Base-by-base conservation (phyloP, 2,113 vertebrate species). In the Passer montanus region DNA sequence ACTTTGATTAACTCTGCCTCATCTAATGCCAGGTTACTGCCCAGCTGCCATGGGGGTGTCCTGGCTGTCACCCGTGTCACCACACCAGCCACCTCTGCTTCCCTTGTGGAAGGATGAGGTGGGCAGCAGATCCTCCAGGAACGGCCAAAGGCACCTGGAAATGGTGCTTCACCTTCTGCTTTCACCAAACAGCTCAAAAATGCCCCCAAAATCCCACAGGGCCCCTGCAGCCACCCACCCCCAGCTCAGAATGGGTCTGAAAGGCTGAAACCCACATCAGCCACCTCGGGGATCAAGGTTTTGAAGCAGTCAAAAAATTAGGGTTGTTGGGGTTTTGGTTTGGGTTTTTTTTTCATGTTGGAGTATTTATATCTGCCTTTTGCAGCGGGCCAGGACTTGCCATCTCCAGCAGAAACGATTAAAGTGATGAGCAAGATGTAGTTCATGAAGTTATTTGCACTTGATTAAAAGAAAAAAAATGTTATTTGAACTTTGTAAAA, bases 361-460 rank as follows among this genome's bases (percentile, higher is more conserved):
- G 96, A 93, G 70, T 97, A 95, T 91, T 98, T 98, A 93, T 98
- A 96, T 90, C 84, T 95, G 96, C 94, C 96, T 96, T 97, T 96
- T 90, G 94, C 97, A 92, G 93, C 59, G 9, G 94, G 95, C 93
- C 91, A 39, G 15, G 18, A 87, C 87, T 84, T 74, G 93, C 80
- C 96, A 92, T 91, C 96, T 93, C 89, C 87, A 96, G 94, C 93
- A 95, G 88, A 67, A 95, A 84, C 3, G 8, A 95, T 91, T 90
- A 91, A 95, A 97, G 92, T 77, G 93, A 92, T 74, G 95, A 84
- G 77, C 72, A 94, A 94, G 97, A 98, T 97, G 98, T 98, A 98
- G 98, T 99, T 98, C 98, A 98, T 98, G 98, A 98, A 98, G 97
- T 99, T 99, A 99, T 99, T 99, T 99, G 99, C 99, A 99, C 99